Conservation (phyloP, 1,140 invertebrate genomes). For the Asobara japonica region DNA sequence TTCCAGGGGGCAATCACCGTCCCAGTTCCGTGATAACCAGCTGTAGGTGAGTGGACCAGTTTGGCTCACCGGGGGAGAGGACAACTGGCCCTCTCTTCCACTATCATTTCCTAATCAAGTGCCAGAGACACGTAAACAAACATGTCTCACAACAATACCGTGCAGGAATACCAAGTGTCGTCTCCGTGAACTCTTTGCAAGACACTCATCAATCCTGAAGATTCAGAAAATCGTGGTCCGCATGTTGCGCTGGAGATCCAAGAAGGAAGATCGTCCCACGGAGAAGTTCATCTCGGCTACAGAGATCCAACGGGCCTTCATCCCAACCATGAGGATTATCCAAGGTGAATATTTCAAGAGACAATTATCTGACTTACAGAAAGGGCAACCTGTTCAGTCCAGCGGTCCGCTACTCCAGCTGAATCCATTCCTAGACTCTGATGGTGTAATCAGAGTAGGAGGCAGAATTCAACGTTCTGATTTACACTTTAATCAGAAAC, state of each 20-base stretch:
- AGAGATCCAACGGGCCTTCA: background rate
- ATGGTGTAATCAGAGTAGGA: conserved; percentile 53
- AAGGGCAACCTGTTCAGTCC: background rate
- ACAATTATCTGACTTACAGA: background rate
- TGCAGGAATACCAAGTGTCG: background rate
- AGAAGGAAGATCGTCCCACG: background rate
- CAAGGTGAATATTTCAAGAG: background rate
- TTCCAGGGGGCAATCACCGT: conserved; percentile 27
- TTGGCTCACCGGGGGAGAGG: conserved; percentile 21
- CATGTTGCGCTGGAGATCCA: background rate
- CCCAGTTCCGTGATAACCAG: conserved; percentile 15
- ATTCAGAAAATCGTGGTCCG: conserved; percentile 9
- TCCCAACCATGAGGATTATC: background rate
- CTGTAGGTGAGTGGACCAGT: conserved; percentile 36
- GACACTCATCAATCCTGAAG: background rate
- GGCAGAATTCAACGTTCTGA: background rate
- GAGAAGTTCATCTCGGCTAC: background rate
- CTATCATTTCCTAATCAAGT: conserved; percentile 23
- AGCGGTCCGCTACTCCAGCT: too few relatives aligned
- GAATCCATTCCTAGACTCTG: conserved; percentile 52
- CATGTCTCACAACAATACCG: background rate
- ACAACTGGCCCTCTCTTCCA: background rate
- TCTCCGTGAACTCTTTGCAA: background rate
- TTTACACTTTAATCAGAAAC: conserved; percentile 43
- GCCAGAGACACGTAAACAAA: conserved; percentile 19